Percentiles rank a stretch among this genome's conserved stretches.
Conservation (phyloP, 2,797 vertebrate species). For the Cossypha niveicapilla region DNA sequence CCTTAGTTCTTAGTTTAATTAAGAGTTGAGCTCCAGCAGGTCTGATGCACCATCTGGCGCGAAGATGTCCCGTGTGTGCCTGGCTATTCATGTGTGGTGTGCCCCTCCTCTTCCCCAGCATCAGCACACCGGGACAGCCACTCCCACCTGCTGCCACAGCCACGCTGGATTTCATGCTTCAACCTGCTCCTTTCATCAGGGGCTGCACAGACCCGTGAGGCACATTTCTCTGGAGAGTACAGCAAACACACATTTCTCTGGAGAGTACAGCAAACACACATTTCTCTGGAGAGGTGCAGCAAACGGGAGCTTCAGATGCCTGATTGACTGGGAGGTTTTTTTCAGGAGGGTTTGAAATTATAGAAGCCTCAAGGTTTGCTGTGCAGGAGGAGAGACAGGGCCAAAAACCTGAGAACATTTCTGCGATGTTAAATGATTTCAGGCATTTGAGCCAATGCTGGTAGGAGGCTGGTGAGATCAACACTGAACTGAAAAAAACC, state of each 20-base stretch:
- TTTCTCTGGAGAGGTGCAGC: not conserved
- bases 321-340: not conserved
- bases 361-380: not conserved
- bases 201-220: not conserved
- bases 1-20: constrained; percentile 19
- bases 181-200: not conserved
- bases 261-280: not conserved
- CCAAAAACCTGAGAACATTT: not conserved
- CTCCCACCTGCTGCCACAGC: not conserved
- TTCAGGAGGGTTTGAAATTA: not conserved
- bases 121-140: fast-evolving
- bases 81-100: not conserved
- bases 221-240: not conserved
- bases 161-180: not conserved
- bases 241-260: not conserved
- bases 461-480: not conserved
- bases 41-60: constrained; percentile 32
- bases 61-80: constrained; percentile 21
- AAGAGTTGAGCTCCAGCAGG: constrained; percentile 2
- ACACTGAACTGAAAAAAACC: not conserved
- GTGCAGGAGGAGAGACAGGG: not conserved
- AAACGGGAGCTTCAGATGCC: not conserved
- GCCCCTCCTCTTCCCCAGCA: not conserved
- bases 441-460: not conserved
- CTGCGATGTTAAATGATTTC: not conserved